Evolutionary conservation across 2,888 invertebrate genomes (phyloP).

Genomic region (Eumacrocentrus americanus): DNA sequence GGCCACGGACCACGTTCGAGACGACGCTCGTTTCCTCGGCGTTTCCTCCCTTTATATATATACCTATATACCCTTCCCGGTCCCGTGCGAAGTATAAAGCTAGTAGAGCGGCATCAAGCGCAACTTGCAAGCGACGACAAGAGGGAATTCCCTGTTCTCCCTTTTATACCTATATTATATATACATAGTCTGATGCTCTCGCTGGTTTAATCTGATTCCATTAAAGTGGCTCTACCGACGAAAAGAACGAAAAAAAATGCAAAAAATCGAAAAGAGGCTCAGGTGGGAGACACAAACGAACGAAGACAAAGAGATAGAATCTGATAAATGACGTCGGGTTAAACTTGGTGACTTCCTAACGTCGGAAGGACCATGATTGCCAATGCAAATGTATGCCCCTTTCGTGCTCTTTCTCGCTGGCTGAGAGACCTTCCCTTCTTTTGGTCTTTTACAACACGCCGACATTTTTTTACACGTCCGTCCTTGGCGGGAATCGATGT

Average conservation of each 20-base stretch:
- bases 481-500: not conserved
- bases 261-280: not conserved
- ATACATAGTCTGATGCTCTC: conserved; percentile 4
- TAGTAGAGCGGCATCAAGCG: conserved; percentile 17
- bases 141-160: conserved; percentile 31
- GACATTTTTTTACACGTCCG: conserved; percentile 14
- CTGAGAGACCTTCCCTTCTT: not conserved
- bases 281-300: conserved; percentile 13
- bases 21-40: conserved; percentile 5
- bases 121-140: conserved; percentile 28
- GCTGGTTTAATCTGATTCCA: conserved; percentile 41
- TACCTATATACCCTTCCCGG: not conserved
- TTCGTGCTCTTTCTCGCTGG: conserved; percentile 12
- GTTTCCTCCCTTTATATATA: conserved; percentile 9
- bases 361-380: conserved; percentile 20
- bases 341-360: conserved; percentile 2
- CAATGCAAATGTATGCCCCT: conserved; percentile 31
- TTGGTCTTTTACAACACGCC: conserved; percentile 11
- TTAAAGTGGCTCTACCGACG: conserved; percentile 35
- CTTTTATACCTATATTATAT: too few relatives aligned
- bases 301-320: conserved; percentile 28
- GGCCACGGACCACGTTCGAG: conserved; percentile 26
- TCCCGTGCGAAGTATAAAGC: conserved; percentile 7
- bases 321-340: conserved; percentile 30
- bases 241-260: not conserved